Conservation (phyloP, 2,113 vertebrate species). For the Empidonax traillii region DNA sequence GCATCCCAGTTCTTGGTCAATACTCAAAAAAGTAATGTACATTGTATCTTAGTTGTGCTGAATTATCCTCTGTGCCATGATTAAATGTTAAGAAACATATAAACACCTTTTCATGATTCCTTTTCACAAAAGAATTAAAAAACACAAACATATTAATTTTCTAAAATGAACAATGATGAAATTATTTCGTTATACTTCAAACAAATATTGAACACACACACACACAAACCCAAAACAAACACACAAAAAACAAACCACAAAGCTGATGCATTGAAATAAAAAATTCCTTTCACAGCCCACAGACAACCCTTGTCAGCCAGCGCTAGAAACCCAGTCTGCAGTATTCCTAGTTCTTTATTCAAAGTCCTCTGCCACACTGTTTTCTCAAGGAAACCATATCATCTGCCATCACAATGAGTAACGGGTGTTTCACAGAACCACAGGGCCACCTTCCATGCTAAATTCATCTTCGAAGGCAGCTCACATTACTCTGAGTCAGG, state of each 20-base stretch:
- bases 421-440: not conserved
- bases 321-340: not conserved
- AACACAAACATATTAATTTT: not conserved
- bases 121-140: not conserved
- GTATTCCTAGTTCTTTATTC: not conserved
- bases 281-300: not conserved
- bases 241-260: fast-evolving
- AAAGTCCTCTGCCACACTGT: not conserved
- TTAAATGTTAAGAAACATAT: not conserved
- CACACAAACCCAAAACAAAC: too few species aligned
- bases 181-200: not conserved
- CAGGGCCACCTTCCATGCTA: slow-evolving; percentile 14
- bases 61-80: not conserved
- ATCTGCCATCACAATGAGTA: not conserved
- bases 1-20: not conserved
- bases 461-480: slow-evolving; percentile 2
- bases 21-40: not conserved
- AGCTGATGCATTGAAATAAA: not conserved
- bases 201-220: not conserved
- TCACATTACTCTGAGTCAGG: not conserved
- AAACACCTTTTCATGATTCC: not conserved
- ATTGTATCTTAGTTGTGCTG: not conserved
- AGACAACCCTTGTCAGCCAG: not conserved
- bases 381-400: slow-evolving; percentile 3
- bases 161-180: not conserved